Base-by-base conservation (phyloP, 2,113 vertebrate genomes). In the Pygoscelis adeliae region DNA sequence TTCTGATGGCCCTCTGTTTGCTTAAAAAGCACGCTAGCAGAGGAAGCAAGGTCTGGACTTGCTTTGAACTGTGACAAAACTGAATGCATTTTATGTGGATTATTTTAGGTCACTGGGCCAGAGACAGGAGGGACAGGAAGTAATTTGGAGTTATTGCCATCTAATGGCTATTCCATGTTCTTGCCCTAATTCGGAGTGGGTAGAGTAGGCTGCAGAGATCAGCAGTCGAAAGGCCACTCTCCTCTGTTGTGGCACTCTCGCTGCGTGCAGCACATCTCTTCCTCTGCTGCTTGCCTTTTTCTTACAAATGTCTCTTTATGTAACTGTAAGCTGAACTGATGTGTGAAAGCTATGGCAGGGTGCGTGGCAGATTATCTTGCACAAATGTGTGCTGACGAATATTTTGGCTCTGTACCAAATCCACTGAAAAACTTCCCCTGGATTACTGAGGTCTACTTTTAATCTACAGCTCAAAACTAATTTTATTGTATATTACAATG, bases 91-190 rank as follows among this genome's bases (percentile, higher is more conserved):
- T 62, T 84, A 22, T 10, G 59, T 61, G 55, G 50, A 21, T 67
- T 73, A 53, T 90, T 96, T 83, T 92, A 84, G 96, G 92, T 92
- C 92, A 92, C 55, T 95, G 90, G 92, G 92, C 90, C 79, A 88
- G 94, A 90, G 85, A 47, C 74, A 77, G 79, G 79, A 92, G 91
- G 93, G 32, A 32, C 59, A 29, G 71, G 67, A 66, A 62, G 83
- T 32, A 17, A n/a, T 83, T 66, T 46, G 90, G 36, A 66, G 62
- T 66, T 81, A 59, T 94, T 94, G 90, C 79, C 85, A 74, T 94
- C 88, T 90, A 55, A 96, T 83, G 93, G 78, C 79, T 90, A 0
- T 50, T 90, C 15, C 53, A 13, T 20, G 6, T 34, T 91, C 49
- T 71, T 70, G 72, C 67, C 91, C 83, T 72, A 11, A 13, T 52